These are phyloP conservation scores for Mesorhabditis sp. DNA, from an alignment of 2,888 invertebrate species.

Conservation along the genomic window DNA sequence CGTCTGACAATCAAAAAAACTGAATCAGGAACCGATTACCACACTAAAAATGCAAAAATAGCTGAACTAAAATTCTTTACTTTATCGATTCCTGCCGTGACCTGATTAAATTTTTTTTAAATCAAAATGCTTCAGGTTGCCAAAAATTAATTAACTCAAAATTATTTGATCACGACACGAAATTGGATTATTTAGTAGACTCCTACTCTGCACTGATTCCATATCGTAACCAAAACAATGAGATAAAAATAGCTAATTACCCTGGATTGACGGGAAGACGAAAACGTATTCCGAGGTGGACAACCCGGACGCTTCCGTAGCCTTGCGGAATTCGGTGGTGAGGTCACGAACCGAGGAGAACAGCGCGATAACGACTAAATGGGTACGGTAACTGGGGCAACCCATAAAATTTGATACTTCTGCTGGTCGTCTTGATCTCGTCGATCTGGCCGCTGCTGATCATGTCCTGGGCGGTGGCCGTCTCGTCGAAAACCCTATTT, in stretches of 20 bases:
- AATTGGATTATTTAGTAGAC: neutral
- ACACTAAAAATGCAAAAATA: no score
- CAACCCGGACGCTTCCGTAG: slow-evolving; percentile 22
- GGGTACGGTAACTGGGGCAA: neutral
- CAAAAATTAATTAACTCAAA: neutral
- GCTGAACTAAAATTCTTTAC: no score
- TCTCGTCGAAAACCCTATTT: no score
- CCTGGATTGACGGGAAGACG: slow-evolving; percentile 31
- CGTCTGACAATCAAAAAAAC: no score
- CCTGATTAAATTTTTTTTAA: neutral
- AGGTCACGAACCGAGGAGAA: slow-evolving; percentile 36
- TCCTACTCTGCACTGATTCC: no score
- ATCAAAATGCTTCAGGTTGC: neutral
- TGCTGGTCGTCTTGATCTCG: slow-evolving; percentile 26
- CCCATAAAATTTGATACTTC: slow-evolving; percentile 16
- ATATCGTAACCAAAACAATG: no score
- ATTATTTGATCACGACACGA: neutral
- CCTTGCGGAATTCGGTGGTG: slow-evolving; percentile 25
- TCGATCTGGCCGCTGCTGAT: slow-evolving; percentile 26
- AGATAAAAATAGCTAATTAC: neutral
- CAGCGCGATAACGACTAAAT: slow-evolving; percentile 31
- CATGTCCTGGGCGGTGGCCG: slow-evolving; percentile 24
- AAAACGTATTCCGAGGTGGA: slow-evolving; percentile 26
- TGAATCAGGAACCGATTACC: no score
- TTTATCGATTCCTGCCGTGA: no score